Conservation (phyloP, 2,113 vertebrate species). For the Larimichthys crocea region DNA sequence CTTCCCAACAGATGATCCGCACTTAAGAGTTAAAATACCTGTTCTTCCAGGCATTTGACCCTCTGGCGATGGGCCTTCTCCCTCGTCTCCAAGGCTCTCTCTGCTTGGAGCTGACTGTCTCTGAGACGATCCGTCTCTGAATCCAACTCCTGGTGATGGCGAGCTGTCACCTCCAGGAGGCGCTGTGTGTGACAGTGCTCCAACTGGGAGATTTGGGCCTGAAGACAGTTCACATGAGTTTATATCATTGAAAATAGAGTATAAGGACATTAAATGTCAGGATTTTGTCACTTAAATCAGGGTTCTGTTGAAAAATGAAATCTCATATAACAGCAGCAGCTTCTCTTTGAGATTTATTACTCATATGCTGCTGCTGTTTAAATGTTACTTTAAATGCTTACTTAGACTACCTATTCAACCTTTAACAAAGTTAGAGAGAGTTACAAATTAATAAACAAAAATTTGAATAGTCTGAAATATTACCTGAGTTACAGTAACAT, state of each 20-base stretch:
- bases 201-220: slow-evolving; percentile 80
- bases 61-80: slow-evolving; percentile 80
- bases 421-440: background rate
- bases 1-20: background rate
- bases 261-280: background rate
- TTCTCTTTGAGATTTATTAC: background rate
- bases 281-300: background rate
- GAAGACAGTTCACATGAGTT: slow-evolving; percentile 36
- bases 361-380: background rate
- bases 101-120: slow-evolving; percentile 76
- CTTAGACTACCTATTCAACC: too few species aligned
- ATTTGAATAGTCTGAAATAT: background rate
- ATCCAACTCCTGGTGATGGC: slow-evolving; percentile 81
- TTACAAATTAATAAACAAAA: background rate
- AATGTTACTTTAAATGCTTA: background rate
- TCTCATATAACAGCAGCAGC: background rate
- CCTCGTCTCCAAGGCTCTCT: slow-evolving; percentile 73
- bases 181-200: slow-evolving; percentile 80
- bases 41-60: slow-evolving; percentile 80
- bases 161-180: slow-evolving; percentile 80
- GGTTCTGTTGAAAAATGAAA: background rate
- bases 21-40: slow-evolving; percentile 68
- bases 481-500: background rate
- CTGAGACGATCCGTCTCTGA: slow-evolving; percentile 71
- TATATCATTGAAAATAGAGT: slow-evolving; percentile 4